A percentile compares a stretch with the other conserved stretches of the same genome.
Evolutionary conservation across 2,888 invertebrate species (phyloP).

Genomic region (Sinopyrophorus schimmeli): DNA sequence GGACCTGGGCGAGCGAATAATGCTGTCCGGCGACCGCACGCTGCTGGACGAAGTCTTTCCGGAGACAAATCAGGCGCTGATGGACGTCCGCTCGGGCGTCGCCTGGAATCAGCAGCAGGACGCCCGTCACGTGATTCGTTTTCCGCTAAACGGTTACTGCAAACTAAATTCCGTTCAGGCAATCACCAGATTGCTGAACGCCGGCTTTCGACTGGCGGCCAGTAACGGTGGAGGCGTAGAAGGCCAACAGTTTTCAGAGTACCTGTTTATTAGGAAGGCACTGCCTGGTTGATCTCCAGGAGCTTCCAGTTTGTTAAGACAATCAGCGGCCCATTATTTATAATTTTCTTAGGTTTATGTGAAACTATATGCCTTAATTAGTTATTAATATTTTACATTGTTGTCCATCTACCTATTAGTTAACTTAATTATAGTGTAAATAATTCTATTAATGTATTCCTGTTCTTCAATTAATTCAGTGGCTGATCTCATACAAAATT

Average conservation of each 20-base stretch:
- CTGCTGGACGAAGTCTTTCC: slow-evolving; percentile 77
- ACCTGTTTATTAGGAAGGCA: slow-evolving; percentile 70
- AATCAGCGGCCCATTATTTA: slow-evolving; percentile 39
- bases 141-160: slow-evolving; percentile 86
- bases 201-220: slow-evolving; percentile 77
- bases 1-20: slow-evolving; percentile 78
- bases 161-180: slow-evolving; percentile 89
- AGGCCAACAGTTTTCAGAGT: slow-evolving; percentile 88
- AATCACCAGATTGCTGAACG: slow-evolving; percentile 77
- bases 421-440: slow-evolving; percentile 40
- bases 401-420: slow-evolving; percentile 35
- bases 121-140: slow-evolving; percentile 79
- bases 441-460: slow-evolving; percentile 35
- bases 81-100: slow-evolving; percentile 77
- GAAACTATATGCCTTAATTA: slow-evolving; percentile 34
- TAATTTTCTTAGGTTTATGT: slow-evolving; percentile 32
- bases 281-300: slow-evolving; percentile 47
- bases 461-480: slow-evolving; percentile 22
- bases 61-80: slow-evolving; percentile 76
- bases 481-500: slow-evolving; percentile 45
- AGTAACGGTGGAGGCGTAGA: slow-evolving; percentile 87
- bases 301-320: slow-evolving; percentile 31
- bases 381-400: slow-evolving; percentile 30
- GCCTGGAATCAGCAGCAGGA: slow-evolving; percentile 79
- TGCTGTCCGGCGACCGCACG: slow-evolving; percentile 78